phyloP scores from a whole-genome alignment of 2,888 invertebrate species.

The Cactoblastis cactorum region DNA sequence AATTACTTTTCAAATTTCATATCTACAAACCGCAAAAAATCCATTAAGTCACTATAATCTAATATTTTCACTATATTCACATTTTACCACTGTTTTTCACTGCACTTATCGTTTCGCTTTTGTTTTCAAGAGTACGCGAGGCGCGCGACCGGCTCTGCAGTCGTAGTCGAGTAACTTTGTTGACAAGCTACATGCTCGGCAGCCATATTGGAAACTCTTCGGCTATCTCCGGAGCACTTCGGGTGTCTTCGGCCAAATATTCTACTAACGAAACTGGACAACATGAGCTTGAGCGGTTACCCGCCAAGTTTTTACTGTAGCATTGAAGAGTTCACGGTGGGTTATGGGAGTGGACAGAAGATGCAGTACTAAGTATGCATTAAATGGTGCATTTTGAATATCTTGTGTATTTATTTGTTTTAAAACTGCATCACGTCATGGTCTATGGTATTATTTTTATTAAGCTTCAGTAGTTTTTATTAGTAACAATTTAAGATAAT shows the following conservation, averaged over 20 bases:
- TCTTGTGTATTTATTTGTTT: too few relatives aligned
- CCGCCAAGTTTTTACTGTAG: conserved; percentile 11
- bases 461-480: too few relatives aligned
- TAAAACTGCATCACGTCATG: too few relatives aligned
- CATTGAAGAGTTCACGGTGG: conserved; percentile 1
- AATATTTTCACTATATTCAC: conserved; percentile 27
- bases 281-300: not conserved
- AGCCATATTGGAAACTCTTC: conserved; percentile 67
- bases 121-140: conserved; percentile 21
- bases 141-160: conserved; percentile 45
- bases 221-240: conserved; percentile 50
- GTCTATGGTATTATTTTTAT: too few relatives aligned
- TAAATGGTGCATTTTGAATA: too few relatives aligned
- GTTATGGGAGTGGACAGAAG: not conserved
- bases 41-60: not conserved
- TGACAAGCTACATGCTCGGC: conserved; percentile 63
- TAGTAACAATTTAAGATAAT: too few relatives aligned
- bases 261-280: not conserved
- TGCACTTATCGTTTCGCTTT: conserved; percentile 37
- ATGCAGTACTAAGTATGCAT: not conserved
- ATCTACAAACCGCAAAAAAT: conserved; percentile 5
- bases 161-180: conserved; percentile 65
- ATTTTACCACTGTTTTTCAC: conserved; percentile 43
- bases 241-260: conserved; percentile 33
- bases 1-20: not conserved